These are phyloP conservation scores for Perca flavescens DNA, from an alignment of 2,113 vertebrate species.

Conservation along the genomic window DNA sequence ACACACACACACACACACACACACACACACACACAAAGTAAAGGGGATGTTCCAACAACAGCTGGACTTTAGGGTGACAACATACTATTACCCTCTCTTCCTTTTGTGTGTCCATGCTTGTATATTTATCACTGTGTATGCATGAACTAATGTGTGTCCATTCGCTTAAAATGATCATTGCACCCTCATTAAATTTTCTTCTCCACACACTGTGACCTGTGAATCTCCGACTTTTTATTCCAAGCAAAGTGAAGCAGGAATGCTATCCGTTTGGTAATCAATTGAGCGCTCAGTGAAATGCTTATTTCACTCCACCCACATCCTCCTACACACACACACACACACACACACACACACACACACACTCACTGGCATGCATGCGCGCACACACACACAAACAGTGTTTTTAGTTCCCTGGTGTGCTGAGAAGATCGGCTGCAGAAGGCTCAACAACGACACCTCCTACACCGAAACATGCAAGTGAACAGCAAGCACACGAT, in stretches of 20 bases:
- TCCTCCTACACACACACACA: slow-evolving; percentile 66
- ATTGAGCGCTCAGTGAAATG: slow-evolving; percentile 53
- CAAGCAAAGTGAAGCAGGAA: slow-evolving; percentile 33
- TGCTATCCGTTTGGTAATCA: slow-evolving; percentile 59
- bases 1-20: not conserved
- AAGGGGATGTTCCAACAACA: slow-evolving; percentile 5
- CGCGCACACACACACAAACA: slow-evolving; percentile 15
- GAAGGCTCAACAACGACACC: slow-evolving; percentile 78
- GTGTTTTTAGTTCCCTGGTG: slow-evolving; percentile 52
- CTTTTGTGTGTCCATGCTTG: slow-evolving; percentile 9
- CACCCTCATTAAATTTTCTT: too few relatives aligned
- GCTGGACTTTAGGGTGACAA: slow-evolving; percentile 55
- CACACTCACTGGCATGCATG: not conserved
- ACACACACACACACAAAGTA: not conserved
- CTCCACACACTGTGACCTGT: not conserved
- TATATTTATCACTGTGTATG: not conserved
- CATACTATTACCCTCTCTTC: slow-evolving; percentile 42
- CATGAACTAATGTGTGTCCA: not conserved
- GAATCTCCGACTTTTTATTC: slow-evolving; percentile 27
- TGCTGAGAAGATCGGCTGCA: slow-evolving; percentile 69
- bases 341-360: slow-evolving; percentile 38
- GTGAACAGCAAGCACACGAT: slow-evolving; percentile 66
- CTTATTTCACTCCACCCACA: slow-evolving; percentile 73
- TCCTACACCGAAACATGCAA: slow-evolving; percentile 77
- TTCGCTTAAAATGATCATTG: not conserved